These are phyloP conservation scores for Pycnonotus jocosus DNA, from an alignment of 2,113 vertebrate genomes.

Conservation along the genomic window DNA sequence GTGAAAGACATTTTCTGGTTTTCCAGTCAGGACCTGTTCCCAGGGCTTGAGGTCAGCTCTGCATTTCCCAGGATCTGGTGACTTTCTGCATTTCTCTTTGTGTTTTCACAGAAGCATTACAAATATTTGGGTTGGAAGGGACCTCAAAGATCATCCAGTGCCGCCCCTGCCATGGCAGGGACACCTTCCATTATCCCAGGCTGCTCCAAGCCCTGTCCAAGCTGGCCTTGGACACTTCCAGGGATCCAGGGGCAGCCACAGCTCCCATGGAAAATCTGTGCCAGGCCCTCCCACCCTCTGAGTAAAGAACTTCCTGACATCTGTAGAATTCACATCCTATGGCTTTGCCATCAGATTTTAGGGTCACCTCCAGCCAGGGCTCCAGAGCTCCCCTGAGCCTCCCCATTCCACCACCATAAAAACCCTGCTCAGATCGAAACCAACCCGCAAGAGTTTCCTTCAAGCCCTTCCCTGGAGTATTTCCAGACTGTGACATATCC, in stretches of 20 bases:
- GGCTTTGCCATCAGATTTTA: not conserved
- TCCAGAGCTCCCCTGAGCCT: not conserved
- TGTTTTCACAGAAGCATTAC: not conserved
- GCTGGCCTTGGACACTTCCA: not conserved
- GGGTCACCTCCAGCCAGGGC: not conserved
- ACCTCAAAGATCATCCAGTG: not conserved
- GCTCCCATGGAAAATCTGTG: accelerated
- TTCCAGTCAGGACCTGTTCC: not conserved
- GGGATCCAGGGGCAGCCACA: not conserved
- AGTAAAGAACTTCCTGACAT: not conserved
- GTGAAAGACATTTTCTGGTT: not conserved
- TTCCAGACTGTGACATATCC: not conserved
- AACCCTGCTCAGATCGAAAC: not conserved
- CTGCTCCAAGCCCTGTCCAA: accelerated
- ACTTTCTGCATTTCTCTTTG: not conserved
- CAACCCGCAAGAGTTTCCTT: accelerated
- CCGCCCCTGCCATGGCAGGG: not conserved
- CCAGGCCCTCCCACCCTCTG: not conserved
- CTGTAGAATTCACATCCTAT: not conserved
- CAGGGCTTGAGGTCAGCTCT: not conserved
- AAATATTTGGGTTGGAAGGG: not conserved
- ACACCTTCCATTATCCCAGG: not conserved
- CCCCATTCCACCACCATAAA: not conserved
- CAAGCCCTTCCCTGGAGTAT: not conserved
- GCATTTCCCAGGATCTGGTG: not conserved